These are phyloP conservation scores for Pseudomyrmex dendroicus DNA, from an alignment of 1,140 invertebrate genomes.

Conservation along the genomic window DNA sequence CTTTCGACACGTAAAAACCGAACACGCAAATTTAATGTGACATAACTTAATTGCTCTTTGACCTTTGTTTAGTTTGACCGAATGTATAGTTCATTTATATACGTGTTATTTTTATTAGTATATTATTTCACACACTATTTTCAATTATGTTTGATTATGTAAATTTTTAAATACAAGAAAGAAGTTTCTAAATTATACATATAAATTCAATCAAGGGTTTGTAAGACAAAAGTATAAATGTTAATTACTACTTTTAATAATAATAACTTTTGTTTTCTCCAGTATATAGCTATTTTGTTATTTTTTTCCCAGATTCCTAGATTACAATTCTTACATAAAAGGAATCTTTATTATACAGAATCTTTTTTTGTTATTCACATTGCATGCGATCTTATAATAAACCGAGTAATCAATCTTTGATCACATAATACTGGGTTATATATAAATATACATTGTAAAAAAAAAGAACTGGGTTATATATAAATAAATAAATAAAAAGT, in stretches of 20 bases:
- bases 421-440: slow-evolving; percentile 8
- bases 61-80: background rate
- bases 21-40: background rate
- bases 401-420: slow-evolving; percentile 33
- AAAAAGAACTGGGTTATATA: no score
- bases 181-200: background rate
- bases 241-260: background rate
- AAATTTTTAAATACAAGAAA: background rate
- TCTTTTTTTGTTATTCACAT: slow-evolving; percentile 14
- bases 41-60: background rate
- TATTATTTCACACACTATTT: no score
- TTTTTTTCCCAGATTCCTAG: background rate
- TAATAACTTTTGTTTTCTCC: background rate
- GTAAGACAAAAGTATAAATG: background rate
- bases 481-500: no score
- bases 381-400: slow-evolving; percentile 12
- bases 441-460: no score
- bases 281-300: background rate
- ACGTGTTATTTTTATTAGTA: slow-evolving; percentile 1
- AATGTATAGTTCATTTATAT: background rate
- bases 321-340: background rate
- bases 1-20: background rate
- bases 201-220: background rate
- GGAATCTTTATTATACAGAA: background rate
- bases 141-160: background rate